Percentiles rank a stretch among this genome's conserved stretches.
These are phyloP conservation scores for Acanthosepion pharaonis DNA, from an alignment of 2,888 invertebrate species.

Conservation along the genomic window DNA sequence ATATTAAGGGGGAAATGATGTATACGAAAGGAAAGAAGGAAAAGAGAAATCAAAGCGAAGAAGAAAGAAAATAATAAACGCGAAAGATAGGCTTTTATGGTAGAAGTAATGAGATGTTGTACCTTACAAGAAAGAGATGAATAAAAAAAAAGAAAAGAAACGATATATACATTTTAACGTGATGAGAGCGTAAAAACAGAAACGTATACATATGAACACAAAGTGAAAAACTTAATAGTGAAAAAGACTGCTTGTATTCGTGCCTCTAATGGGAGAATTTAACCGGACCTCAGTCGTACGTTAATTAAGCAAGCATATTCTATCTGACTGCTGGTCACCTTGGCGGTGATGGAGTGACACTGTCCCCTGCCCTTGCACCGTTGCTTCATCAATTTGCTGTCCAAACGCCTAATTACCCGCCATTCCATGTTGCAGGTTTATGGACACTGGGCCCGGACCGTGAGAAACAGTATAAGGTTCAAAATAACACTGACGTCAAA, in stretches of 20 bases:
- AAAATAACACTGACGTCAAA: constrained; percentile 22
- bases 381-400: not conserved
- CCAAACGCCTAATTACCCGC: constrained; percentile 22
- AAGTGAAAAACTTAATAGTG: not conserved
- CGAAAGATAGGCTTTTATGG: no score
- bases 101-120: no score
- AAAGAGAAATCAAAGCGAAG: no score
- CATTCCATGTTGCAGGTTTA: constrained; percentile 22
- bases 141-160: no score
- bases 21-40: no score
- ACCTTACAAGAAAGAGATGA: no score
- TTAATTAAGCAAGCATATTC: constrained; percentile 7
- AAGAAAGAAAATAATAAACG: no score
- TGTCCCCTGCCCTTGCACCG: constrained; percentile 1
- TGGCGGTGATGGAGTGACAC: constrained; percentile 33
- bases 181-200: no score
- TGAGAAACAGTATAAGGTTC: constrained; percentile 23
- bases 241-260: not conserved
- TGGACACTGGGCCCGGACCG: not conserved
- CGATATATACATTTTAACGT: no score
- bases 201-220: no score
- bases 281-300: not conserved
- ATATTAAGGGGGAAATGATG: no score
- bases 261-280: not conserved
- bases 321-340: constrained; percentile 33